phyloP scores from a whole-genome alignment of 2,888 invertebrate species.

The Catocala nupta region DNA sequence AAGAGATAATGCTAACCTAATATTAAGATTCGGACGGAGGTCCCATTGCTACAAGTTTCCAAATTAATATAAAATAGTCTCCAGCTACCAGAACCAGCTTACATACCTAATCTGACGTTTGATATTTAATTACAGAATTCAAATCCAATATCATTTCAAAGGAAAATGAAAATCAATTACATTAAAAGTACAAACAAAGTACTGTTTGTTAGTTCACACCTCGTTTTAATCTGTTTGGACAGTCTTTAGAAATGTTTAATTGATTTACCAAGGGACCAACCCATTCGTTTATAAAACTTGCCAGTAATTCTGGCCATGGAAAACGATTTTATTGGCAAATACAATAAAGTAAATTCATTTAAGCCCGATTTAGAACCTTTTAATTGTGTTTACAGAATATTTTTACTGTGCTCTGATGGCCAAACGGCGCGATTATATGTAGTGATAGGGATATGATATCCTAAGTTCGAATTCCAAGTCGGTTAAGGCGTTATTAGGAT shows the following conservation, averaged over 20 bases:
- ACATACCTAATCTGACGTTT: background rate
- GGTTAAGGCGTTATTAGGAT: too few relatives aligned
- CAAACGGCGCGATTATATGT: too few relatives aligned
- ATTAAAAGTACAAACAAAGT: slow-evolving; percentile 7
- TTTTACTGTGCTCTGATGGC: background rate
- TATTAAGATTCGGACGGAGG: too few relatives aligned
- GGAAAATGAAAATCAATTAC: slow-evolving; percentile 7
- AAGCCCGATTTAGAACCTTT: slow-evolving; percentile 2
- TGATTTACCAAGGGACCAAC: slow-evolving; percentile 12
- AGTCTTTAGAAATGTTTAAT: slow-evolving; percentile 14
- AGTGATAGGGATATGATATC: too few relatives aligned
- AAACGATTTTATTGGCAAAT: slow-evolving; percentile 10
- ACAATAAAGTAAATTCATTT: slow-evolving; percentile 12
- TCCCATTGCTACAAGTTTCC: too few relatives aligned
- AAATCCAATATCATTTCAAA: background rate
- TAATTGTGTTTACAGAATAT: background rate
- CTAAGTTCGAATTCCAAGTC: too few relatives aligned
- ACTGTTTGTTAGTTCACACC: slow-evolving; percentile 18
- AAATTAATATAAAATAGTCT: background rate
- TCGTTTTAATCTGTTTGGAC: slow-evolving; percentile 13
- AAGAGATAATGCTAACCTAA: too few relatives aligned
- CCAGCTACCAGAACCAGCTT: background rate
- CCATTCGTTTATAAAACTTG: slow-evolving; percentile 7
- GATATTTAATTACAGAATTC: background rate
- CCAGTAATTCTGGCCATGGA: slow-evolving; percentile 2